A percentile compares a stretch with the other conserved stretches of the same genome.
Conservation (phyloP, 1,140 invertebrate species). For the Dendroctonus valens region DNA sequence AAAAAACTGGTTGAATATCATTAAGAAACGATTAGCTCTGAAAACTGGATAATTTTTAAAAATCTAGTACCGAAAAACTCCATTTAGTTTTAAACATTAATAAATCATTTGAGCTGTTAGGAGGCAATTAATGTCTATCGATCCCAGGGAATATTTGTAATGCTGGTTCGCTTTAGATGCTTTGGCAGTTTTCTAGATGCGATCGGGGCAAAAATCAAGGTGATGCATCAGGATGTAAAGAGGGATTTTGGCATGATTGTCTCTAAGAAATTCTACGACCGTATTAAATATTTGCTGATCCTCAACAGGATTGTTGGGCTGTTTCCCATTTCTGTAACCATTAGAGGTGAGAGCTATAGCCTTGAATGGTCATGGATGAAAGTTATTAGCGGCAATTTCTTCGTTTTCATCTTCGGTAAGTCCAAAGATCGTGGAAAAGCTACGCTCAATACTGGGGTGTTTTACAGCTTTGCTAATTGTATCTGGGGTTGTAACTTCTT, state of each 20-base stretch:
- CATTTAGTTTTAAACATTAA: not conserved
- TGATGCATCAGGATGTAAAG: conserved; percentile 4
- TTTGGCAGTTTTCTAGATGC: not conserved
- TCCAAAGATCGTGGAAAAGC: not conserved
- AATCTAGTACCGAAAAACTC: not conserved
- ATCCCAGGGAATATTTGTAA: not conserved
- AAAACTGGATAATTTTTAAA: too few species aligned
- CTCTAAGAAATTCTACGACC: conserved; percentile 15
- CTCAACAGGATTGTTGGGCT: conserved; percentile 18
- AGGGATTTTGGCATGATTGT: conserved; percentile 8
- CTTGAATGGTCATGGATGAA: conserved; percentile 24
- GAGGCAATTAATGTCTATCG: not conserved
- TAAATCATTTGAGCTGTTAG: not conserved
- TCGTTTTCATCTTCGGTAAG: conserved; percentile 13
- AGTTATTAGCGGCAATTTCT: conserved; percentile 16
- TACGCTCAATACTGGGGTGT: not conserved
- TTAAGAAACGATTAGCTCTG: too few species aligned
- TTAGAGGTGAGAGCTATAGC: conserved; percentile 1
- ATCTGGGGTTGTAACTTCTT: conserved; percentile 5
- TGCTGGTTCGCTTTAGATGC: not conserved
- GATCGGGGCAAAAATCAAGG: conserved; percentile 7
- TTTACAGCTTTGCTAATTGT: conserved; percentile 16
- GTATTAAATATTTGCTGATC: conserved; percentile 17
- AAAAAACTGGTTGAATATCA: too few species aligned
- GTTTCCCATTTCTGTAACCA: conserved; percentile 21